phyloP scores from a whole-genome alignment of 1,140 invertebrate species.

The Calephelis nemesis region DNA sequence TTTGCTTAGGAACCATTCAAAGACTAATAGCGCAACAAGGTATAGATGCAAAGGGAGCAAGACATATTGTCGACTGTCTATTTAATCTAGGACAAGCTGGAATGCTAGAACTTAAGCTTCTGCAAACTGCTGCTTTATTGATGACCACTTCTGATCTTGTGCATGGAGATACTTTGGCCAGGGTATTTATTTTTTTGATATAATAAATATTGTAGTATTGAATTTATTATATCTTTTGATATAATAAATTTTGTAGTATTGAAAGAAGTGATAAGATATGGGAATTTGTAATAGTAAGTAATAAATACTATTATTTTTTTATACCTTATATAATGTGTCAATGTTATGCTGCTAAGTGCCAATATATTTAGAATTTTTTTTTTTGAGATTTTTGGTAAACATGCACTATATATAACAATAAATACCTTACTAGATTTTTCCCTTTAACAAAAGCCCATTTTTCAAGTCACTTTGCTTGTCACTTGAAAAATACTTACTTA shows the following conservation, averaged over 20 bases:
- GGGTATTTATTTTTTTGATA: constrained; percentile 79
- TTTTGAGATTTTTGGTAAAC: too few relatives aligned
- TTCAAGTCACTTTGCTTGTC: too few relatives aligned
- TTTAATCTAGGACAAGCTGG: constrained; percentile 96
- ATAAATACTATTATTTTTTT: too few relatives aligned
- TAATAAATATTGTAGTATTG: background rate
- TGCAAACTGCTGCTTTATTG: constrained; percentile 96
- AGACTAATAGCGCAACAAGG: constrained; percentile 90
- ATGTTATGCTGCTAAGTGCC: too few relatives aligned
- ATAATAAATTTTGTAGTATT: background rate
- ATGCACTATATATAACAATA: too few relatives aligned
- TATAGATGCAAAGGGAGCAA: constrained; percentile 92
- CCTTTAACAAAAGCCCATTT: too few relatives aligned
- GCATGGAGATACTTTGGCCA: constrained; percentile 94
- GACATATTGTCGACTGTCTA: constrained; percentile 94
- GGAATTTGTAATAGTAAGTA: too few relatives aligned
- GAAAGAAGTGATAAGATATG: background rate
- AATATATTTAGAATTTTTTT: too few relatives aligned
- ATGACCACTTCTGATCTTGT: constrained; percentile 96
- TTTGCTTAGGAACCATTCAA: constrained; percentile 95
- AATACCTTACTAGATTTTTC: too few relatives aligned
- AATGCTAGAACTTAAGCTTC: constrained; percentile 96
- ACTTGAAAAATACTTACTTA: too few relatives aligned
- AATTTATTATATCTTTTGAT: background rate
- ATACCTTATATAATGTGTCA: too few relatives aligned